Evolutionary conservation across 35 echinoderm and acorn worm species (phyloP), one percentile per base, ranked within the genome.

Genomic region (Ophiothrix spiculata): DNA sequence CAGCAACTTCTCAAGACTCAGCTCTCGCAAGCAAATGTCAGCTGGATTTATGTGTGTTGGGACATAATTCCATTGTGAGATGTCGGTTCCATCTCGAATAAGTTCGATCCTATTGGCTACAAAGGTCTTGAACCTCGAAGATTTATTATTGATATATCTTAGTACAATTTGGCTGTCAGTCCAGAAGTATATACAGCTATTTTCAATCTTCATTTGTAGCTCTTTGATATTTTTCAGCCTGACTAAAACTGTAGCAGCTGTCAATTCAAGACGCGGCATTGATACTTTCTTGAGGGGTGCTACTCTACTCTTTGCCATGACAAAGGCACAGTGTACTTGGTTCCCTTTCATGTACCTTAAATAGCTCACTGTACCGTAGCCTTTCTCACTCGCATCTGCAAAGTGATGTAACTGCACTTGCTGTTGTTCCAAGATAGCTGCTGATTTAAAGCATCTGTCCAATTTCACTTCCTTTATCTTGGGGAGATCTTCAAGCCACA

Each of bases 51-150:
- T 32, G 80, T 85, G 46, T 36, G 86, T 42, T 35, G 41, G 45
- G 3, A 93, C 91, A 82, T 93, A 80, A 25, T 80, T 77, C 91
- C 86, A 93, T 36, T 92, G 86, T 10, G n/a, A 31, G 2, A 49
- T 77, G 54, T 23, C n/a, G 31, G 86, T 88, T 8, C 64, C 86
- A 78, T 80, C 75, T 33, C 83, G 90, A 46, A 92, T 93, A 1
- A 83, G 39, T 1, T 36, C 38, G 28, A 92, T 75, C 31, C 77
- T 49, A 33, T 87, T 92, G 4, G 86, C 86, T 56, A 93, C 80
- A 89, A 93, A 93, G 33, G 86, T 93, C 28, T 89, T 75, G 49
- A 89, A 93, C 14, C 91, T 37, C 35, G 74, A 88, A 3, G 81
- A 38, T 37, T 40, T 28, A 42, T 88, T 88, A 12, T 37, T 40